These are phyloP conservation scores for Echeneis naucrates DNA, from an alignment of 2,797 vertebrate genomes.

Conservation along the genomic window DNA sequence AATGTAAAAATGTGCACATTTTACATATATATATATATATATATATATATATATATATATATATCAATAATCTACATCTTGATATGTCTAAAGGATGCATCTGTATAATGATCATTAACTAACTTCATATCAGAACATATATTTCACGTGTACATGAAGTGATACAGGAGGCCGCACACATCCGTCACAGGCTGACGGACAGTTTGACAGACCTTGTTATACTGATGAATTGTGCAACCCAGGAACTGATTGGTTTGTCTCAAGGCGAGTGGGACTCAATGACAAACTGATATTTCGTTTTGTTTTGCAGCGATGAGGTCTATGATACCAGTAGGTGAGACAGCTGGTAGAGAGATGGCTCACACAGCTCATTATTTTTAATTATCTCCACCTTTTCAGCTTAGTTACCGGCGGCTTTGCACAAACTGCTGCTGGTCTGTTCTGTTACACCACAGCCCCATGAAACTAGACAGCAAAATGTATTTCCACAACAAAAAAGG, in stretches of 20 bases:
- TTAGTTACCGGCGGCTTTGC: not conserved
- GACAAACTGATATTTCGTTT: not conserved
- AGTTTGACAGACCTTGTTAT: no score
- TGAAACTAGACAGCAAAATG: not conserved
- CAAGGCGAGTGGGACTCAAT: not conserved
- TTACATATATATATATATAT: no score
- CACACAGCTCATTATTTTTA: conserved; percentile 27
- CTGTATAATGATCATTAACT: no score
- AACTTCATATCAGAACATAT: no score
- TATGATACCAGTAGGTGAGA: conserved; percentile 6
- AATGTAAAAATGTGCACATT: no score
- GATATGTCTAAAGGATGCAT: no score
- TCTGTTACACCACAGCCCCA: not conserved
- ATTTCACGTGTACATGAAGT: no score
- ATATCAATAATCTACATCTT: no score
- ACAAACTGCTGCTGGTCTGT: not conserved
- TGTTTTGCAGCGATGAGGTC: not conserved
- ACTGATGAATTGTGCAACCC: no score
- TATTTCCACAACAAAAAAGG: not conserved
- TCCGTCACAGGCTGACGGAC: no score
- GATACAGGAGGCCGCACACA: no score
- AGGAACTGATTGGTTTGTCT: not conserved
- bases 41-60: no score
- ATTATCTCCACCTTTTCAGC: conserved; percentile 16
- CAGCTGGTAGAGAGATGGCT: conserved; percentile 10